A percentile compares a stretch with the other conserved stretches of the same genome.
Conservation (phyloP, 2,888 invertebrate species). For the Himalopsyche japonica region DNA sequence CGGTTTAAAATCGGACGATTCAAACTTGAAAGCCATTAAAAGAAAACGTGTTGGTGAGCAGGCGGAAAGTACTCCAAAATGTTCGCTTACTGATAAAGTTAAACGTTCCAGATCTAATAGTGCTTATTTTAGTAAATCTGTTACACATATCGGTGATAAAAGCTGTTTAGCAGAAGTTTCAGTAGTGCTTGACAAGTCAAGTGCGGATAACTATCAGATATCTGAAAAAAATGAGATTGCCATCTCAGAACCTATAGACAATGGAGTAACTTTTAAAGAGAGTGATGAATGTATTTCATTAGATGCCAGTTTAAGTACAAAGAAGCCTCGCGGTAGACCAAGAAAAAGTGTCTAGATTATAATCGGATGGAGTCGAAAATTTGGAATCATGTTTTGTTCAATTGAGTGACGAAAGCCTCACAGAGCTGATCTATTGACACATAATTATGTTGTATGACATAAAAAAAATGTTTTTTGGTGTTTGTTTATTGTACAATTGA, state of each 20-base stretch:
- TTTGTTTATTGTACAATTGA: no score
- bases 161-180: neutral
- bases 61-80: neutral
- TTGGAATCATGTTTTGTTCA: no score
- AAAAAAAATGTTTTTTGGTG: neutral
- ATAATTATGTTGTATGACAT: no score
- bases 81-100: neutral
- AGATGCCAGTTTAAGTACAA: neutral
- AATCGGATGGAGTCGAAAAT: neutral
- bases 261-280: neutral
- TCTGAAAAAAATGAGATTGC: neutral
- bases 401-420: no score
- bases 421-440: no score
- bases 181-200: neutral
- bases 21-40: constrained; percentile 13
- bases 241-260: neutral
- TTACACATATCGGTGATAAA: constrained; percentile 12
- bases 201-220: neutral
- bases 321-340: neutral
- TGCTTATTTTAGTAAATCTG: constrained; percentile 33
- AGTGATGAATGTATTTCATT: neutral
- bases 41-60: constrained; percentile 24
- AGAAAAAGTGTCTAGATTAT: neutral
- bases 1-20: neutral
- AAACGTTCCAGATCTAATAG: constrained; percentile 33